Conservation (phyloP, 2,888 invertebrate species). For the Bembecia ichneumoniformis region DNA sequence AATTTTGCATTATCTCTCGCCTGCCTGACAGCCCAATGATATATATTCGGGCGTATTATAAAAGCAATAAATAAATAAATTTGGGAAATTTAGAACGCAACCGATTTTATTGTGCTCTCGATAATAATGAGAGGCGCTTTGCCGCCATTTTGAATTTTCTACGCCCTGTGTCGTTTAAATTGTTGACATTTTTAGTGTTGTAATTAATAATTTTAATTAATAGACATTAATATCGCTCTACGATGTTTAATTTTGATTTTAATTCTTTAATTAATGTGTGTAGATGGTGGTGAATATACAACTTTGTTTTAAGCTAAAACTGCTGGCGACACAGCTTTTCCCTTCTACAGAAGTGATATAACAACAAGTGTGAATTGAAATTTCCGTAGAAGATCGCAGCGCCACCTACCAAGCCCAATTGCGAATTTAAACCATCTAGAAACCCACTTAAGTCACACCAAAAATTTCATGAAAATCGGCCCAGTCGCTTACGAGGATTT, state of each 20-base stretch:
- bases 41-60: conserved; percentile 70
- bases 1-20: conserved; percentile 70
- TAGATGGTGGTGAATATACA: too few species aligned
- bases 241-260: neutral
- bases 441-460: too few species aligned
- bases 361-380: too few species aligned
- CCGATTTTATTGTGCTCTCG: conserved; percentile 48
- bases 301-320: too few species aligned
- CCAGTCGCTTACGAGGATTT: too few species aligned
- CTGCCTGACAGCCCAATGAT: conserved; percentile 65
- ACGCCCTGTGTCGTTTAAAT: conserved; percentile 19
- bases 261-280: neutral
- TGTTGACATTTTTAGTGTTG: neutral
- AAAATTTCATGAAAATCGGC: too few species aligned
- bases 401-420: too few species aligned
- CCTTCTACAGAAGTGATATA: too few species aligned
- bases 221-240: neutral
- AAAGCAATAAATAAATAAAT: conserved; percentile 72
- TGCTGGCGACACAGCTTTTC: too few species aligned
- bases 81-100: conserved; percentile 62
- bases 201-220: neutral
- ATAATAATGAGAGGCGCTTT: conserved; percentile 43
- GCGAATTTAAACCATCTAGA: too few species aligned
- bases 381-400: too few species aligned
- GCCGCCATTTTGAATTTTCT: conserved; percentile 36